Evolutionary conservation across 2,888 invertebrate genomes (phyloP).

Genomic region (Ptychoptera contaminata): DNA sequence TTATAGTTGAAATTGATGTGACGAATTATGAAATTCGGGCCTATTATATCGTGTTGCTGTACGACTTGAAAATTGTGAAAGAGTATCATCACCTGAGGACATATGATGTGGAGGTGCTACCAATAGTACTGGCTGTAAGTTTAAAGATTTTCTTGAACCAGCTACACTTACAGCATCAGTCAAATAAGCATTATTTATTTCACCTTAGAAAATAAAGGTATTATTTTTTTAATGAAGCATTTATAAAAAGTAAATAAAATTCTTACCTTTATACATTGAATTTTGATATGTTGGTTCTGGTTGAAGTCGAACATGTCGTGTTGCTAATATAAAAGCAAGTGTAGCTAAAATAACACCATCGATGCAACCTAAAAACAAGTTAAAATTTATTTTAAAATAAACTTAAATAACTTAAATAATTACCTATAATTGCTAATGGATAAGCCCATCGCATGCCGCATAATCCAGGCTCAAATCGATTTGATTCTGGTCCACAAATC

Average conservation of each 20-base stretch:
- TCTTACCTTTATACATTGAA: slow-evolving; percentile 48
- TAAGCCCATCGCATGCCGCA: slow-evolving; percentile 91
- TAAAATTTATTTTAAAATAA: slow-evolving; percentile 18
- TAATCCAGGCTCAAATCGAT: slow-evolving; percentile 60
- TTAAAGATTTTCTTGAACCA: slow-evolving; percentile 71
- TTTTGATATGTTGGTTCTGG: slow-evolving; percentile 62
- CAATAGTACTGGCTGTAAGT: slow-evolving; percentile 71
- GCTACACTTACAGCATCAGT: slow-evolving; percentile 73
- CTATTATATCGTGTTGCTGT: slow-evolving; percentile 41
- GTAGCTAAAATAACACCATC: slow-evolving; percentile 76
- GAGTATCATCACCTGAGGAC: slow-evolving; percentile 50
- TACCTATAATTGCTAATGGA: slow-evolving; percentile 72
- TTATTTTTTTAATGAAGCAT: neutral
- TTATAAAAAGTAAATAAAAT: too few species aligned
- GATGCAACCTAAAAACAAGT: slow-evolving; percentile 38
- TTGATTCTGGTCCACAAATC: slow-evolving; percentile 72
- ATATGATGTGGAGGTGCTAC: slow-evolving; percentile 30
- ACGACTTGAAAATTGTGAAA: slow-evolving; percentile 64
- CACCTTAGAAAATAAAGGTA: slow-evolving; percentile 40
- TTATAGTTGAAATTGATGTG: slow-evolving; percentile 54
- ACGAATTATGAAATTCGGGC: slow-evolving; percentile 43
- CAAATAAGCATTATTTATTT: slow-evolving; percentile 76
- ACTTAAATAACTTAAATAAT: neutral
- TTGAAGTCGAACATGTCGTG: slow-evolving; percentile 71
- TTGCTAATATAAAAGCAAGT: slow-evolving; percentile 84